Evolutionary conservation across 2,113 vertebrate genomes (phyloP).

Genomic region (Crotalus horridus): DNA sequence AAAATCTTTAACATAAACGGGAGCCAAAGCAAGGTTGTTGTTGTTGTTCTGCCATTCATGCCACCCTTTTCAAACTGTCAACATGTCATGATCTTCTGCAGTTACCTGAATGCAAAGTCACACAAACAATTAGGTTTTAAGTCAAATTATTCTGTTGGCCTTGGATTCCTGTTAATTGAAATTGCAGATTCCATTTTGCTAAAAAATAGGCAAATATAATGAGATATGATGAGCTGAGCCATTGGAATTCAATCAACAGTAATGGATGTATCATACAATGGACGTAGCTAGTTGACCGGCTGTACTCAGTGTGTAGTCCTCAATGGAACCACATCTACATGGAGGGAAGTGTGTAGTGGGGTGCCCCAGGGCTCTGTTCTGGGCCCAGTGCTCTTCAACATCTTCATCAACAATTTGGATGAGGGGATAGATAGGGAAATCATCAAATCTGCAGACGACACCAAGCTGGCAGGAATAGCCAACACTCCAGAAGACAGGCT

Average conservation of each 20-base stretch:
- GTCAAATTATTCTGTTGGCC: conserved; percentile 19
- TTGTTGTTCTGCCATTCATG: conserved; percentile 11
- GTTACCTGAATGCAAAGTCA: conserved; percentile 35
- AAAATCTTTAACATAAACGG: conserved; percentile 40
- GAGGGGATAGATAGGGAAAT: too few species aligned
- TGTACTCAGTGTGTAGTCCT: too few species aligned
- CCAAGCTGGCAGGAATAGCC: too few species aligned
- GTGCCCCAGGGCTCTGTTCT: too few species aligned
- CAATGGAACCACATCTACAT: too few species aligned
- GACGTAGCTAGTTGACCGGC: too few species aligned
- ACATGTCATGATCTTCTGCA: not conserved
- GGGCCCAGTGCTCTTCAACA: too few species aligned
- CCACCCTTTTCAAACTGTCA: conserved; percentile 27
- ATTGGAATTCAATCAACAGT: conserved; percentile 36
- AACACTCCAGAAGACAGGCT: too few species aligned
- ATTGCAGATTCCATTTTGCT: conserved; percentile 34
- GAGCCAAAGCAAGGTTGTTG: conserved; percentile 9
- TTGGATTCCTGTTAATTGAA: conserved; percentile 32
- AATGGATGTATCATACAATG: conserved; percentile 1
- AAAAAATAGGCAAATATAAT: conserved; percentile 48
- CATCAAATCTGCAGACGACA: too few species aligned
- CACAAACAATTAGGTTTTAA: conserved; percentile 42
- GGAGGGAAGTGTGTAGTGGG: too few species aligned
- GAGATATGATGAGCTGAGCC: conserved; percentile 9
- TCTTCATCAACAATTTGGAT: too few species aligned